These are phyloP conservation scores for Pteropus rufus DNA, from an alignment of 2,797 vertebrate species.

Conservation along the genomic window DNA sequence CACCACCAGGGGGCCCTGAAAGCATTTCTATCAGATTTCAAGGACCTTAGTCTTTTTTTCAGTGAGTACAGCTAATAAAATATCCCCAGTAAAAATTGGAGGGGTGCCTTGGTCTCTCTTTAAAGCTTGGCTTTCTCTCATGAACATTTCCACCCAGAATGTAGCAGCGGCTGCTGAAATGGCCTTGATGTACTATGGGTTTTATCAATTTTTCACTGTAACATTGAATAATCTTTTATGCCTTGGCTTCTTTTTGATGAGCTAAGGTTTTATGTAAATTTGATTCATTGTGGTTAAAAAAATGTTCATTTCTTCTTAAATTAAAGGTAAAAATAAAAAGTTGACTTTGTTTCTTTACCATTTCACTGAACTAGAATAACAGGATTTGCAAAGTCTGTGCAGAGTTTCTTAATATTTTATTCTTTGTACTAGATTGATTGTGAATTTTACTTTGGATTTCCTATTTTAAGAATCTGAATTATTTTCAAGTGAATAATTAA, in stretches of 20 bases:
- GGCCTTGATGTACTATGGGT: conserved; percentile 1
- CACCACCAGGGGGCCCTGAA: conserved; percentile 44
- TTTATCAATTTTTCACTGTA: conserved; percentile 32
- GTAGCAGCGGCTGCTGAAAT: conserved; percentile 10
- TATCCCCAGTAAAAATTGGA: not conserved
- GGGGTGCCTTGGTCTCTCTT: not conserved
- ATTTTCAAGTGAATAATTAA: conserved; percentile 10
- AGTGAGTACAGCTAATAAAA: not conserved
- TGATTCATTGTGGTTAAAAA: not conserved
- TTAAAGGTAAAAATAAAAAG: not conserved
- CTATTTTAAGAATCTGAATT: not conserved
- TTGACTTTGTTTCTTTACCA: not conserved
- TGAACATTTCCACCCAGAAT: not conserved
- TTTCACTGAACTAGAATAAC: not conserved
- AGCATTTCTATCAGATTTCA: conserved; percentile 40
- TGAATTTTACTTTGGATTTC: conserved; percentile 1
- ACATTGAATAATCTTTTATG: conserved; percentile 48
- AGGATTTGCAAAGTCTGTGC: not conserved
- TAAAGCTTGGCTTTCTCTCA: conserved; percentile 23
- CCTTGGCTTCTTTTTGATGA: not conserved
- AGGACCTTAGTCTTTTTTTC: not conserved
- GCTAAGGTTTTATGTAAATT: conserved; percentile 49
- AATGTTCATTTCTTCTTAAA: conserved; percentile 1
- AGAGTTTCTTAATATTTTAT: not conserved
- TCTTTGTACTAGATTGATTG: not conserved